Conservation (phyloP, 92 coral and sea anemone species). For the Zoanthus sociatus region DNA sequence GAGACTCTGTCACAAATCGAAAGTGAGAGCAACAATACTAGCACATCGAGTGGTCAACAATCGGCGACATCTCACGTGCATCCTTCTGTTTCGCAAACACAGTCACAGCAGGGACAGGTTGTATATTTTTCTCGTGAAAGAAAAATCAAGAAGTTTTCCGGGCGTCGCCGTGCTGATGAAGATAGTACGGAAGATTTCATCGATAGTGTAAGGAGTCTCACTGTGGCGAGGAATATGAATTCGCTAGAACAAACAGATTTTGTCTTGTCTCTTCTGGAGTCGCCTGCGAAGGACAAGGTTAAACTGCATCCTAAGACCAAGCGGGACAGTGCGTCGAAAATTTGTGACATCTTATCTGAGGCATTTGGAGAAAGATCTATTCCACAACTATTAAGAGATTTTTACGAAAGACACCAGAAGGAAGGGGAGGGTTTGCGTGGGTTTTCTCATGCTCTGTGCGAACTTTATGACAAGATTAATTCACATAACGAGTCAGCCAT, state of each 20-base stretch:
- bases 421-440: constrained; percentile 27
- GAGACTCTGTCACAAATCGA: constrained; percentile 16
- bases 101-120: constrained; percentile 1
- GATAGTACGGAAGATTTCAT: constrained; percentile 50
- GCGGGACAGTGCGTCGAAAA: constrained; percentile 48
- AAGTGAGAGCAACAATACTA: no score
- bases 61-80: no score
- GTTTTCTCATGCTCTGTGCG: neutral
- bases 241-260: constrained; percentile 45
- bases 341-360: constrained; percentile 35
- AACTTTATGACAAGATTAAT: no score
- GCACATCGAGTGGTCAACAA: no score
- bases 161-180: constrained; percentile 24
- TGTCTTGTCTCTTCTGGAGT: constrained; percentile 49
- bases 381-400: constrained; percentile 49
- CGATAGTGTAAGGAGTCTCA: constrained; percentile 43
- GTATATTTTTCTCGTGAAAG: constrained; percentile 22
- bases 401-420: constrained; percentile 33
- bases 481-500: no score
- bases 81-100: neutral
- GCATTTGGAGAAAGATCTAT: constrained; percentile 43
- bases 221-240: constrained; percentile 36
- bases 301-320: constrained; percentile 38
- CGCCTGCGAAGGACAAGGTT: constrained; percentile 50
- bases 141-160: constrained; percentile 26